phyloP scores from a whole-genome alignment of 2,888 invertebrate genomes.

The Elegia similella region DNA sequence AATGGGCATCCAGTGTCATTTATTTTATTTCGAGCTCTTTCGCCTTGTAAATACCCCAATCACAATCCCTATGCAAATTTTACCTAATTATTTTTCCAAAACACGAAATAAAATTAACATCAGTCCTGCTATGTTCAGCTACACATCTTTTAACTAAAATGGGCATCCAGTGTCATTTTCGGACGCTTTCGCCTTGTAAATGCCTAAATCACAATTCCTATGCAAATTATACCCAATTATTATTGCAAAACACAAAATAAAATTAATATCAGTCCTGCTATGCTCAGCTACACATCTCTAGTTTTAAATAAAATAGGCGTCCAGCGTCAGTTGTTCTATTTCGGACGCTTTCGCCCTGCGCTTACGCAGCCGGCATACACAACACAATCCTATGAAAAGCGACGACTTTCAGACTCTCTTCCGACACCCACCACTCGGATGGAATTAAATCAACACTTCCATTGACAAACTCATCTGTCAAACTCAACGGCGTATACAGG shows the following conservation, averaged over 20 bases:
- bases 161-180: background rate
- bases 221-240: too few species aligned
- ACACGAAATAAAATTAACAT: background rate
- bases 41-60: too few species aligned
- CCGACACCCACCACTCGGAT: conserved; percentile 1
- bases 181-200: too few species aligned
- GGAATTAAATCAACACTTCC: background rate
- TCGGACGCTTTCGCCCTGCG: conserved; percentile 37
- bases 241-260: too few species aligned
- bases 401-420: conserved; percentile 11
- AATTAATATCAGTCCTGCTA: background rate
- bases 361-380: conserved; percentile 17
- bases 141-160: background rate
- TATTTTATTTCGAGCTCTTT: too few species aligned
- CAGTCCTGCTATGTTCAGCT: conserved; percentile 7
- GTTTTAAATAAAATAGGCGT: conserved; percentile 42
- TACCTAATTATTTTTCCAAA: too few species aligned
- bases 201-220: too few species aligned
- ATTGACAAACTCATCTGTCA: background rate
- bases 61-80: too few species aligned
- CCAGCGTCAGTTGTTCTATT: conserved; percentile 43
- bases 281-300: conserved; percentile 14
- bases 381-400: conserved; percentile 11
- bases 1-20: background rate
- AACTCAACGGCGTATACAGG: background rate